phyloP scores from a whole-genome alignment of 1,140 invertebrate species.

The Drosophila auraria region DNA sequence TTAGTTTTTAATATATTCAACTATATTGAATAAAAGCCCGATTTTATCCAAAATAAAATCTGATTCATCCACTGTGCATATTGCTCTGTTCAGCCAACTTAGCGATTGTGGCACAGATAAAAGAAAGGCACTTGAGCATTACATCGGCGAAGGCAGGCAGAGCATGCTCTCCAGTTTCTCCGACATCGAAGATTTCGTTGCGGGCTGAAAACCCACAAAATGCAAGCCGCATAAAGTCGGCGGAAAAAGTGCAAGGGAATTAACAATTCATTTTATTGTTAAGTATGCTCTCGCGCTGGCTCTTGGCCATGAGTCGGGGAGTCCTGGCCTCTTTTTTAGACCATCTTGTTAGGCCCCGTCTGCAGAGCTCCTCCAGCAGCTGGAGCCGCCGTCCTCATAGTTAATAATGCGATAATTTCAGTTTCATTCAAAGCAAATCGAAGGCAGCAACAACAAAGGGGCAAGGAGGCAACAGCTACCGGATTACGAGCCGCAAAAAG shows the following conservation, averaged over 20 bases:
- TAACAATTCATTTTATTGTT: conserved; percentile 84
- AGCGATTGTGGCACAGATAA: conserved; percentile 79
- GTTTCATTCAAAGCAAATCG: conserved; percentile 83
- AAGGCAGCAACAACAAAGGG: conserved; percentile 49
- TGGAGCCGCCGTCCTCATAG: conserved; percentile 54
- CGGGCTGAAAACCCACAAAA: conserved; percentile 22
- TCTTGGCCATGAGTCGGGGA: conserved; percentile 16
- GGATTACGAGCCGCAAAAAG: conserved; percentile 56
- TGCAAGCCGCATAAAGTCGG: conserved; percentile 15
- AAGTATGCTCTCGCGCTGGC: conserved; percentile 67
- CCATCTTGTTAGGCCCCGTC: conserved; percentile 70
- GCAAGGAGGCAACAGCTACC: conserved; percentile 47
- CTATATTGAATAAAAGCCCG: neutral
- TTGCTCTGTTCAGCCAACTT: conserved; percentile 26
- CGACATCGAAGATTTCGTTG: conserved; percentile 41
- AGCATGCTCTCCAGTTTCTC: conserved; percentile 26
- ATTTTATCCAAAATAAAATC: neutral
- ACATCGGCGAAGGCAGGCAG: conserved; percentile 56
- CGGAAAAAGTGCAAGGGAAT: conserved; percentile 75
- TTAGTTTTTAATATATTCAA: neutral
- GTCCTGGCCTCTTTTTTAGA: conserved; percentile 36
- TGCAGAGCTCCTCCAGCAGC: conserved; percentile 11
- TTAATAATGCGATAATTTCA: conserved; percentile 83
- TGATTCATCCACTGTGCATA: conserved; percentile 30
- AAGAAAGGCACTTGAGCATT: conserved; percentile 81